Evolutionary conservation across 2,797 vertebrate genomes (phyloP).

Genomic region (Pangasius djambal): DNA sequence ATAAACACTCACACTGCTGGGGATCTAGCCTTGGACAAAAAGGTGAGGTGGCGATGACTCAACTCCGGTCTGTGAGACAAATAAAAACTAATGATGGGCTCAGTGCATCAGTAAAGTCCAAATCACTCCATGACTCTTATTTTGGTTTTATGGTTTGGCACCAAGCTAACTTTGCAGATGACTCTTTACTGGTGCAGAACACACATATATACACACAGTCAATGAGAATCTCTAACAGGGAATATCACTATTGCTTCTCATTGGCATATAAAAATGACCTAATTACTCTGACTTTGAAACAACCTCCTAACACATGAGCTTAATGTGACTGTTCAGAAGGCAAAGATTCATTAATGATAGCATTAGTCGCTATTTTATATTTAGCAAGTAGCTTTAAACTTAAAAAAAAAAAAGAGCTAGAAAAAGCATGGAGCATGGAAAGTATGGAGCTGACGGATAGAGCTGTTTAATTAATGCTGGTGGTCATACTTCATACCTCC

Average conservation of each 20-base stretch:
- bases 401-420: conserved; percentile 1
- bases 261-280: conserved; percentile 43
- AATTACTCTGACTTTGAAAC: conserved; percentile 37
- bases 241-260: conserved; percentile 41
- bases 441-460: neutral
- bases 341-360: conserved; percentile 29
- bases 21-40: conserved; percentile 38
- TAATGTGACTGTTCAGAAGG: conserved; percentile 15
- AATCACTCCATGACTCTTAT: conserved; percentile 37
- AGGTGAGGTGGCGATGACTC: conserved; percentile 51
- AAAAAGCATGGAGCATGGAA: neutral
- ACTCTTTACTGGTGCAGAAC: conserved; percentile 21
- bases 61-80: conserved; percentile 29
- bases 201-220: conserved; percentile 7
- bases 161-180: conserved; percentile 27
- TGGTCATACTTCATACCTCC: neutral
- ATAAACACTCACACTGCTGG: conserved; percentile 52
- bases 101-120: conserved; percentile 40
- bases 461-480: neutral
- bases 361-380: neutral
- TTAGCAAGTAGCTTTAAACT: conserved; percentile 11
- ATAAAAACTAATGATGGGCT: conserved; percentile 54
- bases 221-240: conserved; percentile 7
- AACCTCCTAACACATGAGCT: conserved; percentile 34
- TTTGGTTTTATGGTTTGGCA: conserved; percentile 37